These are phyloP conservation scores for Pachyseris speciosa DNA, from an alignment of 64 coral and sea anemone genomes.

Conservation along the genomic window DNA sequence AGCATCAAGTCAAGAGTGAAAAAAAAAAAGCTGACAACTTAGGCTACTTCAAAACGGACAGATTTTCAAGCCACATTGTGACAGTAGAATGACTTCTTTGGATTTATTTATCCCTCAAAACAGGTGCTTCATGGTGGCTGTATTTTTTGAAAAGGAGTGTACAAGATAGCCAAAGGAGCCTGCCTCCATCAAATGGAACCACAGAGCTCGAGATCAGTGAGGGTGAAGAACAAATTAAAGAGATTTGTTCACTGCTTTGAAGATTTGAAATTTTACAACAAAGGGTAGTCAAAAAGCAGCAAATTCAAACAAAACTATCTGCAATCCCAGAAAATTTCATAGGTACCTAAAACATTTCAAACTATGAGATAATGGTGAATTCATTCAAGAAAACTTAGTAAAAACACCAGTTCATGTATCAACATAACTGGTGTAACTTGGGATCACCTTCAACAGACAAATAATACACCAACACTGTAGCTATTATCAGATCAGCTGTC, in stretches of 20 bases:
- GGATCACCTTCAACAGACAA: neutral
- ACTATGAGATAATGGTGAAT: neutral
- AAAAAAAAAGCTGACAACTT: neutral
- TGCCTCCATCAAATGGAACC: neutral
- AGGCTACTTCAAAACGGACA: neutral
- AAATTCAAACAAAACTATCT: neutral
- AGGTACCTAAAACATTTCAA: neutral
- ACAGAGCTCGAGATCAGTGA: neutral
- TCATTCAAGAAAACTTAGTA: neutral
- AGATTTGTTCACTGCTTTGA: too few species aligned
- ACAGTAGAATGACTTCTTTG: neutral
- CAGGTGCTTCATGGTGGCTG: slow-evolving; percentile 37
- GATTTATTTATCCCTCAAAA: neutral
- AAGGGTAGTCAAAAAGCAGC: too few species aligned
- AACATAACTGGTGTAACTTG: neutral
- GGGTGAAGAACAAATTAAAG: too few species aligned
- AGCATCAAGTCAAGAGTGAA: neutral
- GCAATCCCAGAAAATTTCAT: neutral
- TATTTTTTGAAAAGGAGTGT: neutral
- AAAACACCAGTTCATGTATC: neutral
- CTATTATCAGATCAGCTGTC: neutral
- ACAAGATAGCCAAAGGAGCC: neutral
- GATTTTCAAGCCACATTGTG: neutral
- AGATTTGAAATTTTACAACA: too few species aligned
- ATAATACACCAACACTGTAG: too few species aligned